phyloP scores from a whole-genome alignment of 2,888 invertebrate species.

The Eledone cirrhosa region DNA sequence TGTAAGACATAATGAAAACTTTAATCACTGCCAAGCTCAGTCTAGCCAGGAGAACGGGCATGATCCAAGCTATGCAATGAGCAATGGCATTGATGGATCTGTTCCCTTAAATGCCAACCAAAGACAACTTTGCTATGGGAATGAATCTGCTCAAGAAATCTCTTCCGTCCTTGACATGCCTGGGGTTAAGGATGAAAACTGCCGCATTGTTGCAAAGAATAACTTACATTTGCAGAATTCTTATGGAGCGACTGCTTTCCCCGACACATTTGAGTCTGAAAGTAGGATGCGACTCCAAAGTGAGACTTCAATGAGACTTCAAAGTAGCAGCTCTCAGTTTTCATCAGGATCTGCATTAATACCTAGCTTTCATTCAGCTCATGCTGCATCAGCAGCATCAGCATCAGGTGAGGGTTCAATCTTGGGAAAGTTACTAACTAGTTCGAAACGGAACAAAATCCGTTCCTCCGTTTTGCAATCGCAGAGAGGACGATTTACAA shows the following conservation, averaged over 20 bases:
- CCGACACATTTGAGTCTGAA: conserved; percentile 12
- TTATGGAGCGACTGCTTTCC: conserved; percentile 25
- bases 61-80: conserved; percentile 10
- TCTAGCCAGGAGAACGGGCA: conserved; percentile 25
- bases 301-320: conserved; percentile 25
- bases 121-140: conserved; percentile 21
- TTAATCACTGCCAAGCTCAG: conserved; percentile 19
- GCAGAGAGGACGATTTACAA: conserved; percentile 23
- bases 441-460: conserved; percentile 17
- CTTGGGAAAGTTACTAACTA: conserved; percentile 27
- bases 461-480: conserved; percentile 21
- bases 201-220: conserved; percentile 23
- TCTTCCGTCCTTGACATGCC: conserved; percentile 23
- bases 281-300: conserved; percentile 23
- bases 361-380: conserved; percentile 21
- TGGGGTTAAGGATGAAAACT: conserved; percentile 26
- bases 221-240: conserved; percentile 23
- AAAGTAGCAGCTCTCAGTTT: conserved; percentile 23
- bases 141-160: conserved; percentile 24
- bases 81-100: conserved; percentile 22
- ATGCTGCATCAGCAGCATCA: conserved; percentile 2
- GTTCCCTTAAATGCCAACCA: conserved; percentile 21
- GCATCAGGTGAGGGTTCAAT: conserved; percentile 23
- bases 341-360: conserved; percentile 19
- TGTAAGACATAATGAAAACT: conserved; percentile 2